Conservation (phyloP, 92 coral and sea anemone species). For the Parazoanthus swiftii region DNA sequence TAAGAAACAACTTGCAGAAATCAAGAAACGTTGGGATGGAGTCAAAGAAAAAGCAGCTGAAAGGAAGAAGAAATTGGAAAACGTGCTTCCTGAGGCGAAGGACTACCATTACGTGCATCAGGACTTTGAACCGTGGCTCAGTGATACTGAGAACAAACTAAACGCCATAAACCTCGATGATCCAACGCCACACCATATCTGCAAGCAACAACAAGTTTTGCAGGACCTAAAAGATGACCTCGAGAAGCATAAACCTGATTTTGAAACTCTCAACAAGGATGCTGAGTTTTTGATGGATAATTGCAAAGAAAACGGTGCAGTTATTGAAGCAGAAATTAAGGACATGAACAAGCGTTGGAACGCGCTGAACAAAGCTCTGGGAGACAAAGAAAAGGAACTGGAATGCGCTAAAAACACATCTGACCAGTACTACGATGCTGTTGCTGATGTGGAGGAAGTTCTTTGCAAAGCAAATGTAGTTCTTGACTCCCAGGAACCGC, state of each 20-base stretch:
- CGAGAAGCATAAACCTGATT: slow-evolving; percentile 78
- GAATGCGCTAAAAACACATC: slow-evolving; percentile 62
- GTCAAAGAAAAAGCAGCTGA: slow-evolving; percentile 67
- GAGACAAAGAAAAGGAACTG: slow-evolving; percentile 66
- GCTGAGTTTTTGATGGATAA: slow-evolving; percentile 83
- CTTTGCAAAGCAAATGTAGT: slow-evolving; percentile 68
- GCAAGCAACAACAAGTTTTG: slow-evolving; percentile 66
- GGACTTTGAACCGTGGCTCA: slow-evolving; percentile 79
- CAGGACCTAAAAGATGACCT: slow-evolving; percentile 80
- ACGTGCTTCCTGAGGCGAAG: slow-evolving; percentile 81
- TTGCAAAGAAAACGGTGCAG: slow-evolving; percentile 79
- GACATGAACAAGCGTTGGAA: slow-evolving; percentile 80
- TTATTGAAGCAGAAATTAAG: slow-evolving; percentile 79
- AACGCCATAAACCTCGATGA: slow-evolving; percentile 62
- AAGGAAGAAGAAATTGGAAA: slow-evolving; percentile 55
- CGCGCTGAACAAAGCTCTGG: slow-evolving; percentile 65
- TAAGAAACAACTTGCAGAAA: slow-evolving; percentile 72
- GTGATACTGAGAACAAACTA: slow-evolving; percentile 71
- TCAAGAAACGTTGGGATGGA: slow-evolving; percentile 82
- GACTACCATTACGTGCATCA: slow-evolving; percentile 60
- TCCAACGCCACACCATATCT: slow-evolving; percentile 64
- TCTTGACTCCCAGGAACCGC: slow-evolving; percentile 66
- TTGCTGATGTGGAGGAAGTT: slow-evolving; percentile 69
- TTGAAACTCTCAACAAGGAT: slow-evolving; percentile 59
- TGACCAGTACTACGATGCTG: slow-evolving; percentile 59